Evolutionary conservation across 2,888 invertebrate genomes (phyloP).

Genomic region (Holacanthella duospinosa): DNA sequence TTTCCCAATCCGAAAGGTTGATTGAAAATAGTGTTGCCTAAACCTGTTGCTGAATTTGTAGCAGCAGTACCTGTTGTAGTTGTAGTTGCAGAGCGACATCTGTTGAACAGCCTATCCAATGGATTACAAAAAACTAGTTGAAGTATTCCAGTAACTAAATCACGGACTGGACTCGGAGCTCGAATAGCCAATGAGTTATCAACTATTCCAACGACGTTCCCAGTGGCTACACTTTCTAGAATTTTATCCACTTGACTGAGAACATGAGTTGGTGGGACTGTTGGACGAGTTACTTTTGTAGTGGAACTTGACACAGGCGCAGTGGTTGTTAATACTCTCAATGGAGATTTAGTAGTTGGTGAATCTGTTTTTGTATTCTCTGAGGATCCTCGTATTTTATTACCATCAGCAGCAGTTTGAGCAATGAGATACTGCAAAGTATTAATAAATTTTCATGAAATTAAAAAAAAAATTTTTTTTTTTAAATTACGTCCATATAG

Average conservation of each 20-base stretch:
- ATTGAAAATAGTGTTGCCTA: neutral
- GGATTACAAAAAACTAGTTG: slow-evolving; percentile 26
- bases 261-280: slow-evolving; percentile 17
- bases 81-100: slow-evolving; percentile 7
- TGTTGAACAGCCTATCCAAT: slow-evolving; percentile 19
- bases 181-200: slow-evolving; percentile 25
- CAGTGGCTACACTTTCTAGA: slow-evolving; percentile 17
- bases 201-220: slow-evolving; percentile 25
- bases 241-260: slow-evolving; percentile 27
- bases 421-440: neutral
- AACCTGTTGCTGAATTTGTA: too few relatives aligned
- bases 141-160: slow-evolving; percentile 24
- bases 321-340: neutral
- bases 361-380: neutral
- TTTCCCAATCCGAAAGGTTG: too few relatives aligned
- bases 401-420: neutral
- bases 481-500: too few relatives aligned
- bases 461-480: neutral
- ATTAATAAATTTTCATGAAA: neutral
- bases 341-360: neutral
- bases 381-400: neutral
- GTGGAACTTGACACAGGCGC: too few relatives aligned
- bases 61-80: neutral
- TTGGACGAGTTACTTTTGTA: slow-evolving; percentile 13
- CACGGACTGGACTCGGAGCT: slow-evolving; percentile 21